phyloP scores from a whole-genome alignment of 2,888 invertebrate species.

The Hartigia nigra region DNA sequence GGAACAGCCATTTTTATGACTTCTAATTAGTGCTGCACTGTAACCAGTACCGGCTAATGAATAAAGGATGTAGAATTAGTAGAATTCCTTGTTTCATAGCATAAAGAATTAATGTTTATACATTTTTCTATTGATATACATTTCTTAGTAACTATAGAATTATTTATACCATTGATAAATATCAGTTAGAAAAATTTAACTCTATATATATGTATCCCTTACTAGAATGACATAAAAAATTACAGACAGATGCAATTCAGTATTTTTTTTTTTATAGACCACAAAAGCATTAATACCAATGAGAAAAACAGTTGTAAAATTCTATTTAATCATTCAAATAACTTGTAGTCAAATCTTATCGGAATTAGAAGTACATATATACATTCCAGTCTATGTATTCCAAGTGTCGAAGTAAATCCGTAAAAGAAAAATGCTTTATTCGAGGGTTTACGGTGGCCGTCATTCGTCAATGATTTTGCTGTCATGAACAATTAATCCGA shows the following conservation, averaged over 20 bases:
- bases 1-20: neutral
- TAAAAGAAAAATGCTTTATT: neutral
- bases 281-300: too few species aligned
- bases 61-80: neutral
- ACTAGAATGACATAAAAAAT: too few species aligned
- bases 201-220: neutral
- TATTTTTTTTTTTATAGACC: too few species aligned
- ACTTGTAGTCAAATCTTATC: too few species aligned
- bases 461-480: neutral
- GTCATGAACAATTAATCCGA: conserved; percentile 2
- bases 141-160: neutral
- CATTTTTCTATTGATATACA: neutral
- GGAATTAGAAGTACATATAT: neutral
- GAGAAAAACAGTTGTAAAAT: too few species aligned
- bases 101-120: neutral
- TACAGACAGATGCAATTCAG: too few species aligned
- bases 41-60: neutral
- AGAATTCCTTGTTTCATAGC: neutral
- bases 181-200: neutral
- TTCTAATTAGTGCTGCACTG: neutral
- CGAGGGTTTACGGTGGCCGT: neutral
- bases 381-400: neutral
- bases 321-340: too few species aligned
- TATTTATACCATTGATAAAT: neutral
- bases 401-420: neutral